Base-by-base conservation (phyloP, 2,797 vertebrate species). In the Lepilemur ruficaudatus region DNA sequence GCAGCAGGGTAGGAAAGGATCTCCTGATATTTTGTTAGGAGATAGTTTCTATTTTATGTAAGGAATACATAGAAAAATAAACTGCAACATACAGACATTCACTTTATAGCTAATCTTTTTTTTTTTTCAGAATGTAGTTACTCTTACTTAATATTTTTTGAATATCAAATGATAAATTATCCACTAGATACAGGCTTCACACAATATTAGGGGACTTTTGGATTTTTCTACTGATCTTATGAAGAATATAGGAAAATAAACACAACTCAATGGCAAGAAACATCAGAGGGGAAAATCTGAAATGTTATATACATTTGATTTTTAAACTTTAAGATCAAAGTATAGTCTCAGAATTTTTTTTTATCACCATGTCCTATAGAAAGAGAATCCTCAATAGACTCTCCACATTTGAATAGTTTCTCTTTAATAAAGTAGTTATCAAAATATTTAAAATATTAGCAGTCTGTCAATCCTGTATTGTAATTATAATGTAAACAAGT, bases 381-480 rank as follows among this genome's bases (percentile, higher is more conserved):
- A 95, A 93, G 18, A 55, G 67, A 90, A 63, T 59, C 35, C 78
- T 43, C 17, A 75, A 46, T 6, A 94, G 70, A 73, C 15, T 32
- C 14, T 46, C 48, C 46, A 7, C 22, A 9, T 91, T 82, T 70
- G 43, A 83, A 89, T 12, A 69, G 59, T 65, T 91, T 91, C 65
- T 76, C 55, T 88, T 91, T 61, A 83, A 89, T 48, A 48, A 88
- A 95, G 59, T 46, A 88, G 46, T 57, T 69, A 91, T 59, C 61
- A 89, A 96, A 95, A 94, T 94, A 89, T 92, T 95, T 93, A 91
- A 96, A 88, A 76, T 75, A 94, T 89, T 95, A 96, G 55, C 41
- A 70, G 23, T 73, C 89, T 93, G 63, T 32, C 91, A 79, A 90
- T 82, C 25, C 59, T 86, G 72, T 93, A 86, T 70, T 75, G 30